Evolutionary conservation across 2,113 vertebrate species (phyloP).

Genomic region (Carassius gibelio): DNA sequence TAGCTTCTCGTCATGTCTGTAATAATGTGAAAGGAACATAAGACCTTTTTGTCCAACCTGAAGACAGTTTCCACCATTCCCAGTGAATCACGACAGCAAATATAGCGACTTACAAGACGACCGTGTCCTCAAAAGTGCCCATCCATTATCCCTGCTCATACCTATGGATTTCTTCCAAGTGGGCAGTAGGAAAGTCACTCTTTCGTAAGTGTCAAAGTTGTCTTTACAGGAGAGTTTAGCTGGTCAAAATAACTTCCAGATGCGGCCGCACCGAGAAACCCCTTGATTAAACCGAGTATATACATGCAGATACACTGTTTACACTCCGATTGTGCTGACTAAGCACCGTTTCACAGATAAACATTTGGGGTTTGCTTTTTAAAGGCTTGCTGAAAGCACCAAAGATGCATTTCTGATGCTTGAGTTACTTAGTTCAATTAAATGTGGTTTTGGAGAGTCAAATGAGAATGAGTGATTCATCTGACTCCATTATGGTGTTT

Average conservation of each 20-base stretch:
- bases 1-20: neutral
- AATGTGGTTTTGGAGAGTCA: neutral
- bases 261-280: slow-evolving; percentile 19
- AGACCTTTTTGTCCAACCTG: slow-evolving; percentile 20
- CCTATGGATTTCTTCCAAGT: slow-evolving; percentile 1
- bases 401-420: slow-evolving; percentile 2
- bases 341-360: neutral
- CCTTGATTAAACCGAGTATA: slow-evolving; percentile 23
- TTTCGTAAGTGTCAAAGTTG: neutral
- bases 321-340: neutral
- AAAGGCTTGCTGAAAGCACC: neutral
- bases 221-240: slow-evolving; percentile 2
- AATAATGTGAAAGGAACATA: neutral
- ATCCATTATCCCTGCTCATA: neutral
- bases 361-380: neutral
- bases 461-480: neutral
- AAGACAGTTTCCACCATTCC: slow-evolving; percentile 37
- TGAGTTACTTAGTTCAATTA: neutral
- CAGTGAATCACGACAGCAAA: slow-evolving; percentile 5
- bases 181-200: neutral
- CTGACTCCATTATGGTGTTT: neutral
- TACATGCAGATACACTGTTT: slow-evolving; percentile 16
- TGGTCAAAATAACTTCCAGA: slow-evolving; percentile 44
- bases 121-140: neutral
- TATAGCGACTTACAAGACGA: neutral